These are phyloP conservation scores for Nesoenas mayeri DNA, from an alignment of 2,113 vertebrate genomes.

Conservation along the genomic window DNA sequence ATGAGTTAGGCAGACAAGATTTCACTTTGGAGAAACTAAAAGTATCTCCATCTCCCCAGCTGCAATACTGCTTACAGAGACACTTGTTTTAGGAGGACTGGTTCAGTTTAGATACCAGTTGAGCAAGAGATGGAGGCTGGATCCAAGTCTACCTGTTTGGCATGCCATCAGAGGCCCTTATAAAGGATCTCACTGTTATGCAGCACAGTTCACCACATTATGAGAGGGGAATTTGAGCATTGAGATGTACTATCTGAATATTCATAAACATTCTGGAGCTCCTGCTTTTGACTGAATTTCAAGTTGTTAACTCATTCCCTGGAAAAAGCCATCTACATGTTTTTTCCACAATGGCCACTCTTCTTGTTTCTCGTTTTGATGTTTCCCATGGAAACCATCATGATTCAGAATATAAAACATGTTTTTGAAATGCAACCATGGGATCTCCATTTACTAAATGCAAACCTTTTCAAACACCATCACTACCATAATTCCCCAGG, in stretches of 20 bases:
- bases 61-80: not conserved
- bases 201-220: not conserved
- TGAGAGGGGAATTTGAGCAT: not conserved
- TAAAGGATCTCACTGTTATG: not conserved
- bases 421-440: not conserved
- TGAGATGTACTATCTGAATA: slow-evolving; percentile 7
- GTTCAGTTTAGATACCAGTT: not conserved
- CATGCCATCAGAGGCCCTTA: not conserved
- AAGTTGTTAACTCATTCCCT: slow-evolving; percentile 24
- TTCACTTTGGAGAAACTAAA: not conserved
- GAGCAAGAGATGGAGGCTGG: not conserved
- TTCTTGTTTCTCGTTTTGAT: slow-evolving; percentile 30
- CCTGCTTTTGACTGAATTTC: not conserved
- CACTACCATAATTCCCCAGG: not conserved
- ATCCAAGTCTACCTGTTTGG: not conserved
- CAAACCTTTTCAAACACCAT: not conserved
- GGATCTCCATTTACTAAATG: not conserved
- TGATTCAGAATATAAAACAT: slow-evolving; percentile 8
- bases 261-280: slow-evolving; percentile 10
- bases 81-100: not conserved
- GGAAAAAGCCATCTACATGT: slow-evolving; percentile 13
- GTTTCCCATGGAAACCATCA: slow-evolving; percentile 25
- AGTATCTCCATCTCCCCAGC: not conserved
- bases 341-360: slow-evolving; percentile 6
- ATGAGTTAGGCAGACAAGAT: not conserved